A percentile compares a stretch with the other conserved stretches of the same genome.
phyloP scores from a whole-genome alignment of 2,888 invertebrate species.

The Amaurobius ferox region DNA sequence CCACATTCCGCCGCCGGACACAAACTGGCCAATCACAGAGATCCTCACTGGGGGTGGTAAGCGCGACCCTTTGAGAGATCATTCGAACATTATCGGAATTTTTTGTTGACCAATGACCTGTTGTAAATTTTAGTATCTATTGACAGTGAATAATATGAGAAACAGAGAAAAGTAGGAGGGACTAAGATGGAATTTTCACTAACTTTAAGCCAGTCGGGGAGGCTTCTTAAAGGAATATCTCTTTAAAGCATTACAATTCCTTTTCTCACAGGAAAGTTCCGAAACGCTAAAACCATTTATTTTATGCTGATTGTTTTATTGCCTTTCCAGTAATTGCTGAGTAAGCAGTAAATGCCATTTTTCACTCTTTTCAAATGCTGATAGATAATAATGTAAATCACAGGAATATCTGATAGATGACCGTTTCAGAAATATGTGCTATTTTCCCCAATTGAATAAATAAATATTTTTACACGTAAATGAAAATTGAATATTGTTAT shows the following conservation, averaged over 20 bases:
- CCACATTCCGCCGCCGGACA: not conserved
- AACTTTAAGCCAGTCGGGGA: slow-evolving; percentile 30
- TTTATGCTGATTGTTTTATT: not conserved
- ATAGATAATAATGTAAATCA: too few species aligned
- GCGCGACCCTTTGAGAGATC: slow-evolving; percentile 15
- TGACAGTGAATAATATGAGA: slow-evolving; percentile 47
- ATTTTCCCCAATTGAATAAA: too few species aligned
- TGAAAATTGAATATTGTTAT: too few species aligned
- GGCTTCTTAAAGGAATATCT: not conserved
- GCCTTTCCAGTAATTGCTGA: not conserved
- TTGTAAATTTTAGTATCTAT: slow-evolving; percentile 31
- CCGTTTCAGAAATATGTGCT: too few species aligned
- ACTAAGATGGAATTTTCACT: slow-evolving; percentile 23
- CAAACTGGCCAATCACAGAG: slow-evolving; percentile 44
- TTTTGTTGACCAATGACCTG: slow-evolving; percentile 38
- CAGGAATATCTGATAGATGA: too few species aligned
- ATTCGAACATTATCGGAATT: slow-evolving; percentile 60
- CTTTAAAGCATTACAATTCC: not conserved
- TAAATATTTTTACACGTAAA: too few species aligned
- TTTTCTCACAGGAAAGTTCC: not conserved
- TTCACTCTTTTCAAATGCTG: too few species aligned
- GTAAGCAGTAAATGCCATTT: too few species aligned
- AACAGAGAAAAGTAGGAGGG: slow-evolving; percentile 19
- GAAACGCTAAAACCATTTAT: not conserved
- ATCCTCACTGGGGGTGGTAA: slow-evolving; percentile 29